Conservation (phyloP, 2,113 vertebrate species). For the Todiramphus chloris region DNA sequence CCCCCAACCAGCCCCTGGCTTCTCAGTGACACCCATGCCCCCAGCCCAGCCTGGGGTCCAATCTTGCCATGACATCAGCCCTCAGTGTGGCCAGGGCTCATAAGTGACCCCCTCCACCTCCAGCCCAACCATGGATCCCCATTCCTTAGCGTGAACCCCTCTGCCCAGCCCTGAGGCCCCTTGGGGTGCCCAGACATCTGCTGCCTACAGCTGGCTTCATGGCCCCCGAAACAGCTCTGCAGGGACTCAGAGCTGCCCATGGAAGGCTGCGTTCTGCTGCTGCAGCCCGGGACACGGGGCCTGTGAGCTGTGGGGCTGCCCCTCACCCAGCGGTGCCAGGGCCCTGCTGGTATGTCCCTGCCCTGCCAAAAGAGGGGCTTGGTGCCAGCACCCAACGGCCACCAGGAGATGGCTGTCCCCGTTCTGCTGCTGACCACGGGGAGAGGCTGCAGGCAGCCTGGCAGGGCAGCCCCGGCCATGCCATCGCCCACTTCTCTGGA, state of each 20-base stretch:
- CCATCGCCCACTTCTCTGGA: rapidly evolving
- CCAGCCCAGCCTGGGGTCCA: not conserved
- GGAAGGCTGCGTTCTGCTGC: not conserved
- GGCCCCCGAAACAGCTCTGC: rapidly evolving
- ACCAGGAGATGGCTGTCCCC: not conserved
- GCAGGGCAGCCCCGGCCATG: rapidly evolving
- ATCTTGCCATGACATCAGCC: not conserved
- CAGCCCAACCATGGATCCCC: not conserved
- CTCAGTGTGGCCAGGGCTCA: not conserved
- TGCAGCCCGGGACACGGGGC: rapidly evolving
- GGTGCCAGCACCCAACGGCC: rapidly evolving
- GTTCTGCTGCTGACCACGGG: not conserved
- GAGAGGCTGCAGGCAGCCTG: not conserved
- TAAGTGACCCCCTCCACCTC: rapidly evolving
- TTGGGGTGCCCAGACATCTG: not conserved
- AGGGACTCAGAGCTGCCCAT: too few species aligned
- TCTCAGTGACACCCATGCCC: not conserved
- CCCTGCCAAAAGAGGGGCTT: not conserved
- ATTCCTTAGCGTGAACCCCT: not conserved
- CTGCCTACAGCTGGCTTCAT: not conserved
- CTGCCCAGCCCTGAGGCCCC: not conserved
- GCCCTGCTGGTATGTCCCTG: not conserved
- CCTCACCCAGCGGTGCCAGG: not conserved
- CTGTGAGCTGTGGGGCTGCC: not conserved
- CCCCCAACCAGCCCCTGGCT: not conserved